Conservation (phyloP, 2,113 vertebrate species). For the Piprites chloris region DNA sequence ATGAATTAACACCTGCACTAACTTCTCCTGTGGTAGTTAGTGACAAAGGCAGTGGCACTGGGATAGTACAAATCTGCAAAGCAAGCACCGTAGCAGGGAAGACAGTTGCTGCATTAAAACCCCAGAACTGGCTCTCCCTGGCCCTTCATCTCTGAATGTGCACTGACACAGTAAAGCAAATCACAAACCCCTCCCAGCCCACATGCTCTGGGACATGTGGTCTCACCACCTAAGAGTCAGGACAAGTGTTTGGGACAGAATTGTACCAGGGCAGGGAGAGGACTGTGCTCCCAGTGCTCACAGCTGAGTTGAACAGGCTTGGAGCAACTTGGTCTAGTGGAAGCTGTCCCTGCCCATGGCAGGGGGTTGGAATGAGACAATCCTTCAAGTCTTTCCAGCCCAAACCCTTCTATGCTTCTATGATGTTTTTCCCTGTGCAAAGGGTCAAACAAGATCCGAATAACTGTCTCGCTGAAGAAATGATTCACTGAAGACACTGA, state of each 20-base stretch:
- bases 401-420: background rate
- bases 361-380: background rate
- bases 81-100: fast-evolving
- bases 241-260: background rate
- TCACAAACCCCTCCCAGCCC: background rate
- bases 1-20: background rate
- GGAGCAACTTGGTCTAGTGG: background rate
- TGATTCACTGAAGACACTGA: background rate
- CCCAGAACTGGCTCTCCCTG: background rate
- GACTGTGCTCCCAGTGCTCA: background rate
- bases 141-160: too few species aligned
- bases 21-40: background rate
- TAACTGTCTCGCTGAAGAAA: background rate
- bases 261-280: background rate
- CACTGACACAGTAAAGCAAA: background rate
- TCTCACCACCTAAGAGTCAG: background rate
- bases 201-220: fast-evolving
- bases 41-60: background rate
- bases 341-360: background rate
- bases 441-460: background rate
- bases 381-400: background rate
- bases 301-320: background rate
- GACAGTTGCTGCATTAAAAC: background rate
- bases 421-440: background rate
- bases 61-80: background rate